Evolutionary conservation across 1,140 invertebrate genomes (phyloP), one percentile per base, ranked within the genome.

Genomic region (Calosoma granatense): DNA sequence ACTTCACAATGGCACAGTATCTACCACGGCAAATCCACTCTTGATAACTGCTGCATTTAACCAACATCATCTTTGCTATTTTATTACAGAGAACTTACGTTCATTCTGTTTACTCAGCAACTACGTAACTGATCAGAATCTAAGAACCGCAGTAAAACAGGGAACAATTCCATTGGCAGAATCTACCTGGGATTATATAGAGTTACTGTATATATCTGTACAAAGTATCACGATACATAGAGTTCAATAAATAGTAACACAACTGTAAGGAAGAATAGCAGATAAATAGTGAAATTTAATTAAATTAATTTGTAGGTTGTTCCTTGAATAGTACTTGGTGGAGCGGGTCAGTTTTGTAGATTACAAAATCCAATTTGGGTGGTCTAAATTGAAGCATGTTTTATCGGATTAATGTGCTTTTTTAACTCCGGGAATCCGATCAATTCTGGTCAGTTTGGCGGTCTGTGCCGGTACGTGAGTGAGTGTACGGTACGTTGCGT

Each of bases 351-450:
- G 17, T n/a, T 47, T 47, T 47, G 41, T 47, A 47, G 41, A 47
- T 47, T 12, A 47, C 41, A 47, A 17, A 47, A 47, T 47, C 15
- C 41, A 47, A 47, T 47, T 47, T 47, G 15, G 41, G 41, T 47
- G 41, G 41, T 47, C 41, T 17, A 47, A 47, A 47, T 47, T 47
- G 41, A 47, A 47, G 9, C 41, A 47, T 47, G 41, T 47, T 47
- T 47, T 17, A 47, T 47, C 41, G 41, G 41, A 47, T 47, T 47
- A 47, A 47, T 47, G 9, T 47, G 15, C 41, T 47, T 47, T 47
- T 47, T 47, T 17, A 11, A 11, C 6, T 11, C 15, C 6, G 41
- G 17, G 6, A 11, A 47, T 47, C 15, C 41, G 41, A 47, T 47
- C 41, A 47, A 47, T 47, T 47, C 26, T 47, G 41, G 41, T 36